phyloP scores from a whole-genome alignment of 2,888 invertebrate species.

The Parnassius apollo region DNA sequence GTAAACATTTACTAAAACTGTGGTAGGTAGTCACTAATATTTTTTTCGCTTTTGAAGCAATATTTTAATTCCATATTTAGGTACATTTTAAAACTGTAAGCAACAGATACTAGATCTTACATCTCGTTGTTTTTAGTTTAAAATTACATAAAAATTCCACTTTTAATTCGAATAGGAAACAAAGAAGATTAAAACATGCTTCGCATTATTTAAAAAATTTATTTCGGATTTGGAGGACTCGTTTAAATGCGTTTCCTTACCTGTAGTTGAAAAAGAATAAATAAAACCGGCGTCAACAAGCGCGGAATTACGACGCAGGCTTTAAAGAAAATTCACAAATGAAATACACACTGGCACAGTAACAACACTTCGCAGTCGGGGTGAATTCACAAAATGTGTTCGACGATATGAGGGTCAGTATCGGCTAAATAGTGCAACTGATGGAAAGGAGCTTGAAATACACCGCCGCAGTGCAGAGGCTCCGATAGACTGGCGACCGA shows the following conservation, averaged over 20 bases:
- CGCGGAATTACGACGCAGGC: slow-evolving; percentile 42
- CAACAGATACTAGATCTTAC: too few relatives aligned
- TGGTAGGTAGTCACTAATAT: neutral
- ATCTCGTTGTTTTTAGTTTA: too few relatives aligned
- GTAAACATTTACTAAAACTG: neutral
- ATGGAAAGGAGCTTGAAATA: slow-evolving; percentile 39
- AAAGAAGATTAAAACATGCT: slow-evolving; percentile 1
- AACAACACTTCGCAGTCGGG: slow-evolving; percentile 23
- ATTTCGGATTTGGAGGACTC: neutral
- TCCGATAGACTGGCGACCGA: slow-evolving; percentile 64
- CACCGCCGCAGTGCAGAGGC: slow-evolving; percentile 73
- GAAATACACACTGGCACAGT: slow-evolving; percentile 27
- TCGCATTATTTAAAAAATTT: neutral
- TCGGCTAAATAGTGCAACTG: slow-evolving; percentile 29
- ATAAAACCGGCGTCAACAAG: slow-evolving; percentile 54
- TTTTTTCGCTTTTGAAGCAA: neutral
- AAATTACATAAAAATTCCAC: too few relatives aligned
- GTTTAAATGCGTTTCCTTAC: slow-evolving; percentile 49
- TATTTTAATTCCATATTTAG: too few relatives aligned
- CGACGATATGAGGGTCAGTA: slow-evolving; percentile 21
- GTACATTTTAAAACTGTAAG: too few relatives aligned
- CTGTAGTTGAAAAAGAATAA: slow-evolving; percentile 53
- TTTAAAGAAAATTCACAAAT: slow-evolving; percentile 50
- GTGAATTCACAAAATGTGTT: slow-evolving; percentile 14
- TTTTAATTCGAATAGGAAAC: neutral